Evolutionary conservation across 2,888 invertebrate species (phyloP), one percentile per base, ranked within the genome.

Genomic region (Beris morrisii): DNA sequence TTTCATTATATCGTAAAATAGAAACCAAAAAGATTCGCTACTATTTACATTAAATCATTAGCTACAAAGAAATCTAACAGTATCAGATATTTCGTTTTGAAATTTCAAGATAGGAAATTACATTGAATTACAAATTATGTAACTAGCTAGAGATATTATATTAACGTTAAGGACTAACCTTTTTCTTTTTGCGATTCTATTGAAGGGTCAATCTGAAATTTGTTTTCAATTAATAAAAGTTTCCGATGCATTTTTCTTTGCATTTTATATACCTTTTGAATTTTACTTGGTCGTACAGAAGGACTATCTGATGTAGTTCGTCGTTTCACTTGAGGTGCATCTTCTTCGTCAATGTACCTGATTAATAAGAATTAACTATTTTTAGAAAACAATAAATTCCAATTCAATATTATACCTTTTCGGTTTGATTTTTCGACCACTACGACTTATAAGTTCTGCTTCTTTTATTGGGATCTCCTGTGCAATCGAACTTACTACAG

Each of bases 381-480:
- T 44, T 12, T 13, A 38, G 6, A 7, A 56, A 31, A 32, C 38
- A 38, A 38, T 30, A 32, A 12, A 38, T 38, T 31, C 6, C 12
- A 15, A 12, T 28, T 30, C 7, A n/a, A n/a, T 28, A 38, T 11
- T 11, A 43, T 70, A 84, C 84, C 83, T 79, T 78, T 87, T 90
- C 0, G 88, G 89, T 71, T 89, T 88, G 68, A 91, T 88, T 79
- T 90, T 90, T 63, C 91, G 83, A 0, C 90, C 90, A 73, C 89
- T 89, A 67, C 90, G 84, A 75, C 88, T 88, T 9, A 87, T 85
- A 30, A 86, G 77, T 74, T 88, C 84, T 4, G 83, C 12, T 22
- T 69, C 67, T 45, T 69, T 67, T 11, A 11, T 52, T n/a, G 54
- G 54, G n/a, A 28, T 11, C 15, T 57, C 52, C 28, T 13, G 31